Conservation (phyloP, 2,888 invertebrate species). For the Halictus quadricinctus region DNA sequence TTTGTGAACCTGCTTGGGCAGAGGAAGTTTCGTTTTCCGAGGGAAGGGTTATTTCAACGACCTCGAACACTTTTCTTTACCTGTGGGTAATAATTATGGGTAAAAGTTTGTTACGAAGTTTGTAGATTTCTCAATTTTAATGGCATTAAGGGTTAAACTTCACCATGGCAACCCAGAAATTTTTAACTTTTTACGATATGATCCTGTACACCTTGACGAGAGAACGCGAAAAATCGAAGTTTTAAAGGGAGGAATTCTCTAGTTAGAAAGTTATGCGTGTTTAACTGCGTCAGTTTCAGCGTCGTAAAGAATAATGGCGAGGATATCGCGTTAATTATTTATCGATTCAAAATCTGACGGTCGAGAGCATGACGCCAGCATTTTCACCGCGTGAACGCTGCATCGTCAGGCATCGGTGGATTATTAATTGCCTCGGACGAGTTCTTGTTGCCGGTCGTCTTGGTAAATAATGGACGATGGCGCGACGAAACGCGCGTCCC, state of each 20-base stretch:
- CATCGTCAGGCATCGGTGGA: not conserved
- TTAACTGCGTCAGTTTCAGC: not conserved
- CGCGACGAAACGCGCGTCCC: constrained; percentile 26
- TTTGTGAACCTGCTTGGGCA: not conserved
- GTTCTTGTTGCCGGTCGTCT: constrained; percentile 40
- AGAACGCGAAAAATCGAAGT: no score
- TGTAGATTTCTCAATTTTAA: no score
- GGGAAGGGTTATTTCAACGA: not conserved
- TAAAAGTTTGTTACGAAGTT: no score
- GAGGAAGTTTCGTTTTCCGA: not conserved
- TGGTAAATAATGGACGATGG: constrained; percentile 51
- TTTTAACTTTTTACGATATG: no score
- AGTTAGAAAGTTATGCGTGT: no score
- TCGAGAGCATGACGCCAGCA: not conserved
- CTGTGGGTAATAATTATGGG: no score
- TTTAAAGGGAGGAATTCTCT: no score
- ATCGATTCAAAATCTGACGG: not conserved
- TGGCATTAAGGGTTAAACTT: no score
- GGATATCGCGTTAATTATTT: not conserved
- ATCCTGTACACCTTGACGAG: no score
- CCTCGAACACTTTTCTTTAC: no score
- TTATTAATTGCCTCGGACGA: constrained; percentile 52
- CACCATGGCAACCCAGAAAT: no score
- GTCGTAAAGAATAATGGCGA: not conserved
- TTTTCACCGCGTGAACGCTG: not conserved